Conservation (phyloP, 2,888 invertebrate species). For the Chrysina gloriosa region DNA sequence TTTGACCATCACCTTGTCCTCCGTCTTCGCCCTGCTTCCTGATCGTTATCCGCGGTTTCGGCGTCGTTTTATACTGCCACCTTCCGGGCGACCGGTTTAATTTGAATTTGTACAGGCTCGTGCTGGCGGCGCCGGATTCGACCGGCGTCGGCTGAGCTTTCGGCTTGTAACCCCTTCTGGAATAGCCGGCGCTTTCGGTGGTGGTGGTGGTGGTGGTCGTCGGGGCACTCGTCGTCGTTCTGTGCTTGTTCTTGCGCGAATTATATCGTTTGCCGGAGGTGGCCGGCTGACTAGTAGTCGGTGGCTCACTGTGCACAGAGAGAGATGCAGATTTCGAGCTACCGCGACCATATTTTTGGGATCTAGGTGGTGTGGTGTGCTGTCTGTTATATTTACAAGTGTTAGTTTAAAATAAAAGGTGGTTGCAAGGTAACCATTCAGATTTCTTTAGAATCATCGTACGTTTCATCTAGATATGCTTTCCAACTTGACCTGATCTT, state of each 20-base stretch:
- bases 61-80: conserved; percentile 92
- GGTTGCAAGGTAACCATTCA: conserved; percentile 18
- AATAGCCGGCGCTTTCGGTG: conserved; percentile 56
- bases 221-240: conserved; percentile 51
- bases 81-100: conserved; percentile 85
- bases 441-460: background rate
- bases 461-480: background rate
- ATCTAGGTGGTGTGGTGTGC: conserved; percentile 59
- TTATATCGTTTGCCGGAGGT: conserved; percentile 70
- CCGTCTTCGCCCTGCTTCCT: conserved; percentile 74
- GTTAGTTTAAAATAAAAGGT: conserved; percentile 48
- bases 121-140: conserved; percentile 66
- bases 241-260: conserved; percentile 61
- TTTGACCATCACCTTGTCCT: conserved; percentile 46
- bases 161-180: conserved; percentile 76
- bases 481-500: too few relatives aligned
- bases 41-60: conserved; percentile 86
- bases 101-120: conserved; percentile 83
- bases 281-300: conserved; percentile 61
- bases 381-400: conserved; percentile 65
- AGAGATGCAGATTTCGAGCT: conserved; percentile 74
- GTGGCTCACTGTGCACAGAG: conserved; percentile 75
- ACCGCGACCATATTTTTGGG: conserved; percentile 64
- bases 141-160: conserved; percentile 70
- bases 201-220: conserved; percentile 49